Evolutionary conservation across 2,888 invertebrate species (phyloP).

Genomic region (Cerastoderma edule): DNA sequence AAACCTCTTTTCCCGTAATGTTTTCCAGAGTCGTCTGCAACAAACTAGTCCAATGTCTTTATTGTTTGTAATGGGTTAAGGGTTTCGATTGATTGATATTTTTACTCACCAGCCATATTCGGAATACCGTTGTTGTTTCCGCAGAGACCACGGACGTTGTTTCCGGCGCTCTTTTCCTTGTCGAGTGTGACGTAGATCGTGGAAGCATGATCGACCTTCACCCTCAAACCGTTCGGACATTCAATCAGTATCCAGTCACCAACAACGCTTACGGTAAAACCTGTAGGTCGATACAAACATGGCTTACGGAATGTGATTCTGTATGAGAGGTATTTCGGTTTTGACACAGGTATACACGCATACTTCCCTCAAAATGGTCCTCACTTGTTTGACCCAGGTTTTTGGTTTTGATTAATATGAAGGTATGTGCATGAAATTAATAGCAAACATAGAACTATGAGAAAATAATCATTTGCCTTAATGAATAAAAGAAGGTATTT

Average conservation of each 20-base stretch:
- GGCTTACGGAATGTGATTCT: too few species aligned
- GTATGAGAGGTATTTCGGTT: too few species aligned
- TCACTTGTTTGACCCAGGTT: too few species aligned
- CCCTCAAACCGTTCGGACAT: slow-evolving; percentile 52
- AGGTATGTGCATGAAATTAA: too few species aligned
- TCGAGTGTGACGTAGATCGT: slow-evolving; percentile 64
- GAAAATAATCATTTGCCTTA: too few species aligned
- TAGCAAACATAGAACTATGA: too few species aligned
- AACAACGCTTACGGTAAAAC: slow-evolving; percentile 44
- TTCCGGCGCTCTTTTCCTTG: slow-evolving; percentile 49
- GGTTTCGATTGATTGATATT: background rate
- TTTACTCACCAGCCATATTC: slow-evolving; percentile 40
- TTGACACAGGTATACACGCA: too few species aligned
- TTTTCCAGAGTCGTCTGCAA: too few species aligned
- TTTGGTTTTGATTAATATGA: too few species aligned
- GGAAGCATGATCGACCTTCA: slow-evolving; percentile 62
- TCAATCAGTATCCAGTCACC: slow-evolving; percentile 56
- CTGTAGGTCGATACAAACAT: slow-evolving; percentile 42
- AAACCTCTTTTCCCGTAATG: background rate
- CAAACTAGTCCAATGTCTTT: too few species aligned
- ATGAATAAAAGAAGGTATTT: too few species aligned
- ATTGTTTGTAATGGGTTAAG: background rate
- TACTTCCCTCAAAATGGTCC: too few species aligned
- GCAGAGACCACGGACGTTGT: slow-evolving; percentile 84
- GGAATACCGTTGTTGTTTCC: slow-evolving; percentile 70